These are phyloP conservation scores for Nyctibius grandis DNA, from an alignment of 2,797 vertebrate species.

Conservation along the genomic window DNA sequence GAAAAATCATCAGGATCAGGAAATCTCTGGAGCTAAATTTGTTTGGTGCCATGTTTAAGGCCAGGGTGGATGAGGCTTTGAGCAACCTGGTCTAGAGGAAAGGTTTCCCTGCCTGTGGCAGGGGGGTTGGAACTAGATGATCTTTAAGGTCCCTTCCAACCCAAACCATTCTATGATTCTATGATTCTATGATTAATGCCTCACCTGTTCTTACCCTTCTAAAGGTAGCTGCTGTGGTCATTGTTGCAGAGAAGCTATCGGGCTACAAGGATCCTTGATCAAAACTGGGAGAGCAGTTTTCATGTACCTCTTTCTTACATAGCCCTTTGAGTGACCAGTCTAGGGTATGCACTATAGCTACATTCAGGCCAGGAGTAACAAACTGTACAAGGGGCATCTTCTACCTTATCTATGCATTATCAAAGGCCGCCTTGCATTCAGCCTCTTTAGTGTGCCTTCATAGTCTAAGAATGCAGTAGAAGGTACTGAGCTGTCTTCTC, in stretches of 20 bases:
- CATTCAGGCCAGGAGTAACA: neutral
- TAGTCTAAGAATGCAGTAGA: neutral
- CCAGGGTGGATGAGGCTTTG: too few species aligned
- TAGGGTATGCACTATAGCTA: too few species aligned
- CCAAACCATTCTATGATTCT: too few species aligned
- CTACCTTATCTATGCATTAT: neutral
- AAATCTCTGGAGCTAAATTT: neutral
- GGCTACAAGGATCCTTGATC: neutral
- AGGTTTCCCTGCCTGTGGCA: too few species aligned
- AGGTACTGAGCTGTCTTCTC: neutral
- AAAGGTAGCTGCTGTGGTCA: neutral
- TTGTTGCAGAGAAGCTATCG: neutral
- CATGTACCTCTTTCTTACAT: neutral
- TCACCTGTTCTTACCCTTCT: neutral
- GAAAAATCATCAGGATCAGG: neutral
- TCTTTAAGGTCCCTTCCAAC: too few species aligned
- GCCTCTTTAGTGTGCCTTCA: neutral
- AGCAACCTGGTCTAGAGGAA: too few species aligned
- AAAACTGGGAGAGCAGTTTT: neutral
- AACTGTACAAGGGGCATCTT: neutral
- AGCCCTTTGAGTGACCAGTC: neutral
- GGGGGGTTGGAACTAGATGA: too few species aligned
- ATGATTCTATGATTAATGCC: too few species aligned
- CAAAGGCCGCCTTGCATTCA: neutral
- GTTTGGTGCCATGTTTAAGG: too few species aligned